Evolutionary conservation across 2,113 vertebrate species (phyloP).

Genomic region (Cacatua alba): DNA sequence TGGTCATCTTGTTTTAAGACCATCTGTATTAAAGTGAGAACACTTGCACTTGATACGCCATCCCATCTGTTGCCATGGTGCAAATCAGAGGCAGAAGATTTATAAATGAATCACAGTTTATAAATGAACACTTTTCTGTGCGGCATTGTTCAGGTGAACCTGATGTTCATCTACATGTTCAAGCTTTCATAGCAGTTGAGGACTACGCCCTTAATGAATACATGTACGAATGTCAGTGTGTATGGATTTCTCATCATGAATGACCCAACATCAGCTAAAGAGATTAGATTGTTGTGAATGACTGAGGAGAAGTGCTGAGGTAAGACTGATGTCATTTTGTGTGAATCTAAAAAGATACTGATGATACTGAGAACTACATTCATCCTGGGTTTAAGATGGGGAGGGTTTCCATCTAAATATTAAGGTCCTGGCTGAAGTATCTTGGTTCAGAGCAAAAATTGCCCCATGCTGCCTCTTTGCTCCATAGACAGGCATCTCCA

Average conservation of each 20-base stretch:
- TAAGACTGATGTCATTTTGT: not conserved
- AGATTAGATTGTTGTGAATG: not conserved
- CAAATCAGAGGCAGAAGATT: not conserved
- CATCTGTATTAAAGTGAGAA: conserved; percentile 26
- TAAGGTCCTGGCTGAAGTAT: not conserved
- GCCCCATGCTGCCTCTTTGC: not conserved
- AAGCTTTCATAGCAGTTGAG: not conserved
- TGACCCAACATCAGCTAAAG: not conserved
- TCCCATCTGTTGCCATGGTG: not conserved
- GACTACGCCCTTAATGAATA: not conserved
- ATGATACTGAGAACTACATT: not conserved
- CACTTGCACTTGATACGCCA: not conserved
- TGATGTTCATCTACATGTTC: not conserved
- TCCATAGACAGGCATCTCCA: not conserved
- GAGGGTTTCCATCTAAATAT: not conserved
- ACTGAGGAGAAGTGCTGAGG: not conserved
- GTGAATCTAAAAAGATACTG: not conserved
- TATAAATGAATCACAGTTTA: not conserved
- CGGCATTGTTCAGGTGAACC: not conserved
- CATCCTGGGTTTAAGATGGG: not conserved
- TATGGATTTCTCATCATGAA: not conserved
- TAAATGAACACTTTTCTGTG: not conserved
- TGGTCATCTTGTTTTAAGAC: conserved; percentile 18
- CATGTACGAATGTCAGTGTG: not conserved
- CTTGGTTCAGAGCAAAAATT: not conserved